These are phyloP conservation scores for Mirza zaza DNA, from an alignment of 2,113 vertebrate species.

Conservation along the genomic window DNA sequence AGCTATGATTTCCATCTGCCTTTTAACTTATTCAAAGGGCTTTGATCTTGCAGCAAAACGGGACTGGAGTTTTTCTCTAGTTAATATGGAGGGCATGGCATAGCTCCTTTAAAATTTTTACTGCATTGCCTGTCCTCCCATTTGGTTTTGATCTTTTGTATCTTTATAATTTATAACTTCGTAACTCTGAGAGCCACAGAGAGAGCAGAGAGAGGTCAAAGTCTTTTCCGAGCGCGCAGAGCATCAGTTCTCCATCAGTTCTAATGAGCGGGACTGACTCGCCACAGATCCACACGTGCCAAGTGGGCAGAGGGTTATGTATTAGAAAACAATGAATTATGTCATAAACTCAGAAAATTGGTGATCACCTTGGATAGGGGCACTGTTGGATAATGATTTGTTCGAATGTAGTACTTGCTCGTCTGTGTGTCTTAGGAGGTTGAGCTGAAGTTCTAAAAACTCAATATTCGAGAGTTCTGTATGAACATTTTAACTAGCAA, in stretches of 20 bases:
- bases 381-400: background rate
- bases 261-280: background rate
- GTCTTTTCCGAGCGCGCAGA: background rate
- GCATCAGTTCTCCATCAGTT: background rate
- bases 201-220: background rate
- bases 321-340: background rate
- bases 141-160: conserved; percentile 48
- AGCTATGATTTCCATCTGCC: conserved; percentile 20
- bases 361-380: background rate
- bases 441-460: background rate
- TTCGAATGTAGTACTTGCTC: background rate
- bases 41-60: conserved; percentile 42
- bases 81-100: background rate
- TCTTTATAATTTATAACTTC: conserved; percentile 49
- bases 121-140: background rate
- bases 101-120: conserved; percentile 26
- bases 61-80: background rate
- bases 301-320: background rate
- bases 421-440: background rate
- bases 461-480: background rate
- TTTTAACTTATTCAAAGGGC: conserved; percentile 27
- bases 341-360: background rate
- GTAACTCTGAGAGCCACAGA: background rate
- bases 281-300: background rate
- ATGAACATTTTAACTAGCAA: background rate